Base-by-base conservation (phyloP, 2,113 vertebrate species). In the Brachypteracias leptosomus region DNA sequence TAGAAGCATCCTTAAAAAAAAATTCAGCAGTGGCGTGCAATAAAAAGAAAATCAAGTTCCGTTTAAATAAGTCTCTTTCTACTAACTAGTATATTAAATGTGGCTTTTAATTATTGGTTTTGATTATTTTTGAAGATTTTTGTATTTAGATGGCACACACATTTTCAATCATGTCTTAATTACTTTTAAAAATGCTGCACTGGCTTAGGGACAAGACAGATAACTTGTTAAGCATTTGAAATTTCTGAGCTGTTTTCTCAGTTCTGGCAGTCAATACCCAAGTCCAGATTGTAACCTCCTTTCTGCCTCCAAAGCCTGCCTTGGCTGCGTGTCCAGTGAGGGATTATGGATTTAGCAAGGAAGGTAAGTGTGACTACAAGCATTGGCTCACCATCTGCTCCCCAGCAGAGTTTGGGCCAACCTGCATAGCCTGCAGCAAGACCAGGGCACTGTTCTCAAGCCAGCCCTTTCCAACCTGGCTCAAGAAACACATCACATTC, bases 311-410 rank as follows among this genome's bases (percentile, higher is more conserved):
- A 99, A 99, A 99, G 99, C 98, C 99, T 99, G 99, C 98, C 99
- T 99, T 99, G 99, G 99, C 99, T 99, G 98, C 98, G 98, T 98
- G 98, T 99, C 99, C 99, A 99, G 98, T 97, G 99, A 99, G 99
- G 99, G 99, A 99, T 99, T 99, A 99, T 99, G 99, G 99, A 99
- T 99, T 99, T 99, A 99, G 99, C 98, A 99, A 99, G 98, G 99
- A 99, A 99, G 99, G 99, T 99, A 99, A 99, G 99, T 99, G 99
- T 99, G 99, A 99, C 99, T 99, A 99, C 99, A 99, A 99, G 99
- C 99, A 99, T 99, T 99, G 99, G 99, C 99, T 99, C 97, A 97
- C 99, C 99, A 99, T 99, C 99, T 99, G 99, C 99, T 99, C 99
- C 99, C 99, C 99, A 98, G 98, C 99, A 99, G 99, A 99, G 99